Conservation (phyloP, 2,888 invertebrate species). For the Drosophila mayaguana region DNA sequence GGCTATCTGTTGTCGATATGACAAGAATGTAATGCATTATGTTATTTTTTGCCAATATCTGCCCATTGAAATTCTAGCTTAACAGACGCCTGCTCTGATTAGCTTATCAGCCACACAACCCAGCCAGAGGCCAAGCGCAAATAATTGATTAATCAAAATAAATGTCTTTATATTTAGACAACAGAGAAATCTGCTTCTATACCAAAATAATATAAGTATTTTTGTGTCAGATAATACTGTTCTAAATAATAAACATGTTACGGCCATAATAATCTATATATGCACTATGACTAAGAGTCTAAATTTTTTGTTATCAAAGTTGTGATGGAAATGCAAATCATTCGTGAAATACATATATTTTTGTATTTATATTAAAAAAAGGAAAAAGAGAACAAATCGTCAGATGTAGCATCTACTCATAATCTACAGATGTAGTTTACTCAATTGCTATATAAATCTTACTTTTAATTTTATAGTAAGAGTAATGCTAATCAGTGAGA, state of each 20-base stretch:
- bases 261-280: slow-evolving; percentile 28
- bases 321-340: background rate
- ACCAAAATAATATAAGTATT: background rate
- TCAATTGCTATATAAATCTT: background rate
- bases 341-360: no score
- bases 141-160: slow-evolving; percentile 45
- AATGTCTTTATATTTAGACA: slow-evolving; percentile 51
- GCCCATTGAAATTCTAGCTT: background rate
- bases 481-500: background rate
- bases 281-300: slow-evolving; percentile 5
- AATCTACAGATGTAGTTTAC: no score
- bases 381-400: no score
- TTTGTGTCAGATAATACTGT: background rate
- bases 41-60: slow-evolving; percentile 13
- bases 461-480: background rate
- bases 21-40: slow-evolving; percentile 27
- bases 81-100: slow-evolving; percentile 23
- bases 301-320: background rate
- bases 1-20: slow-evolving; percentile 31
- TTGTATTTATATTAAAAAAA: background rate
- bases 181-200: background rate
- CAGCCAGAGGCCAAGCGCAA: slow-evolving; percentile 29
- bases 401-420: background rate
- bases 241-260: slow-evolving; percentile 46
- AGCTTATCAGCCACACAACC: slow-evolving; percentile 38